phyloP scores from a whole-genome alignment of 64 coral and sea anemone genomes.

The Pocillopora verrucosa region DNA sequence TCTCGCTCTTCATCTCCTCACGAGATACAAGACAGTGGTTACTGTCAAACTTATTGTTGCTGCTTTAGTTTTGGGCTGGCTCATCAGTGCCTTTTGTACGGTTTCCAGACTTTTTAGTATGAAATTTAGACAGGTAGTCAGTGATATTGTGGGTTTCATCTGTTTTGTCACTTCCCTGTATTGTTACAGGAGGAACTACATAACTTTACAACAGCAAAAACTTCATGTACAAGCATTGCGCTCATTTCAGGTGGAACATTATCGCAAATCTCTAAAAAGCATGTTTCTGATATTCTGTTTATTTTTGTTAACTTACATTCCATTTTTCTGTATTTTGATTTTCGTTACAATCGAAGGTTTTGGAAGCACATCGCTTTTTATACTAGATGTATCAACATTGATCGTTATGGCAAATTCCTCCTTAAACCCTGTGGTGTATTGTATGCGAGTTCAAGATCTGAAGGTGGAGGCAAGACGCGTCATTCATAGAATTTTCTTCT shows the following conservation, averaged over 20 bases:
- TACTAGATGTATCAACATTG: not conserved
- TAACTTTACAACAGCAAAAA: not conserved
- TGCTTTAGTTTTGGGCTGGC: not conserved
- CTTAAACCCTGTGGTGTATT: not conserved
- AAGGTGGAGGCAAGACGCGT: not conserved
- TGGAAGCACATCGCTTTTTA: not conserved
- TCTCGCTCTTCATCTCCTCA: conserved; percentile 1
- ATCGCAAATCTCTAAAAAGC: not conserved
- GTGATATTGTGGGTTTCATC: not conserved
- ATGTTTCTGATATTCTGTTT: conserved; percentile 4
- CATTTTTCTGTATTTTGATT: not conserved
- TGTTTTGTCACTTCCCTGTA: not conserved
- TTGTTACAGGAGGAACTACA: not conserved
- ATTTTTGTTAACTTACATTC: not conserved
- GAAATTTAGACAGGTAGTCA: not conserved
- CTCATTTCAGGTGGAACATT: not conserved
- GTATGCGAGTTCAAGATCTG: not conserved
- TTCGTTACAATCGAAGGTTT: not conserved
- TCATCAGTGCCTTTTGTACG: not conserved
- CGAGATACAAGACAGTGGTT: not conserved
- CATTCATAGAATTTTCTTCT: not conserved
- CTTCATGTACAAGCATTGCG: not conserved
- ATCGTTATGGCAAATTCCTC: not conserved
- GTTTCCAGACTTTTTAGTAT: not conserved
- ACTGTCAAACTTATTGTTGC: not conserved